Evolutionary conservation across 2,888 invertebrate genomes (phyloP), one percentile per base, ranked within the genome.

Genomic region (Heliconius erato): DNA sequence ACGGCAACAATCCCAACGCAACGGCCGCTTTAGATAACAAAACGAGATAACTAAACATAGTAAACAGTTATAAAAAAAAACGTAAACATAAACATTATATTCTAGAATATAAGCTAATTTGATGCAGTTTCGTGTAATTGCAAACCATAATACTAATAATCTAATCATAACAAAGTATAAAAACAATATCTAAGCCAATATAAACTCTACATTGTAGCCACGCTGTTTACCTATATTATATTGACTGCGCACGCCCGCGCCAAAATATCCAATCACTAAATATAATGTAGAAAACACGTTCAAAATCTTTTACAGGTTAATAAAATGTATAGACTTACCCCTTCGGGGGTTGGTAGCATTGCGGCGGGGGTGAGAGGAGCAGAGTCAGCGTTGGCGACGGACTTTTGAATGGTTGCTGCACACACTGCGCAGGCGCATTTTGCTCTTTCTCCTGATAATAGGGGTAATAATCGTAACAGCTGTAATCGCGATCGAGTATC

Each of bases 381-480:
- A 82, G 79, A 86, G 87, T 85, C 84, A 83, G 84, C 63, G 79
- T 84, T 76, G 86, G 84, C 71, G 83, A 84, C 54, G 86, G 84
- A 2, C 72, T 76, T 14, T 35, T 26, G 54, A 80, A 85, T 32
- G 83, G 85, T 68, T 88, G 87, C 82, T 87, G 80, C 35, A 69
- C 40, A 54, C 63, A 85, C 40, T 81, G 85, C 80, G 86, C 87
- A 59, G 86, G 84, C 74, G 79, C 72, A 63, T 85, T 86, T 59
- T 83, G 85, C 26, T 87, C 83, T 68, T 86, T 84, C 78, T 86
- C 88, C 40, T 88, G 88, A 81, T 85, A 88, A 83, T 86, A 89
- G 59, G 88, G 87, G 32, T 88, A 87, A 87, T 87, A 90, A 40
- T 76, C 59, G 26, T 89, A 88, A 40, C 79, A 74, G 40, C 79